Percentiles rank a stretch among this genome's conserved stretches.
phyloP scores from a whole-genome alignment of 2,888 invertebrate genomes.

The Ernsta delagoae region DNA sequence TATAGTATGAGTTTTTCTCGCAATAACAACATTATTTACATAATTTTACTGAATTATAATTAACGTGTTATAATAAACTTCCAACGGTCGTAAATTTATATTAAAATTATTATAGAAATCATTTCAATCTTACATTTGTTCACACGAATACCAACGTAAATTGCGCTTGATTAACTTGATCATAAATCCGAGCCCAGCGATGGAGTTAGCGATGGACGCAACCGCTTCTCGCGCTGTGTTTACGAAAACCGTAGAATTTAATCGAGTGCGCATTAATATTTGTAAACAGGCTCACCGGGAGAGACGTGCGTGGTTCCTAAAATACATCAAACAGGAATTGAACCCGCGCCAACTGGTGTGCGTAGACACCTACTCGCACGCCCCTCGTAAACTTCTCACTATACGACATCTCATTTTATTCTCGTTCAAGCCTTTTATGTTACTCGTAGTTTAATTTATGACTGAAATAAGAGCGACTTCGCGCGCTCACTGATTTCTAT shows the following conservation, averaged over 20 bases:
- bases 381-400: constrained; percentile 77
- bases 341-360: constrained; percentile 79
- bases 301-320: constrained; percentile 74
- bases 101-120: too few relatives aligned
- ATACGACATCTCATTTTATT: constrained; percentile 76
- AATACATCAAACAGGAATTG: constrained; percentile 83
- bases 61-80: too few relatives aligned
- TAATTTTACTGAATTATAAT: too few relatives aligned
- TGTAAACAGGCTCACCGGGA: constrained; percentile 76
- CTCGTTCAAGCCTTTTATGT: constrained; percentile 69
- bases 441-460: constrained; percentile 64
- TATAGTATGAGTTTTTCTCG: too few relatives aligned
- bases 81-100: too few relatives aligned
- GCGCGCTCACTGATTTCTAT: constrained; percentile 49
- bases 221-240: constrained; percentile 74
- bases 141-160: too few relatives aligned
- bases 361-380: constrained; percentile 76
- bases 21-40: too few relatives aligned
- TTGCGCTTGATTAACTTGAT: too few relatives aligned
- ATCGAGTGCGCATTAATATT: constrained; percentile 79
- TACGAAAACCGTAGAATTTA: constrained; percentile 78
- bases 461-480: constrained; percentile 48
- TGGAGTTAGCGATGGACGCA: constrained; percentile 36
- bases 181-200: too few relatives aligned
- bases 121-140: too few relatives aligned